Evolutionary conservation across 1,140 invertebrate species (phyloP), one percentile per base, ranked within the genome.

Genomic region (Platorchestia sp.): DNA sequence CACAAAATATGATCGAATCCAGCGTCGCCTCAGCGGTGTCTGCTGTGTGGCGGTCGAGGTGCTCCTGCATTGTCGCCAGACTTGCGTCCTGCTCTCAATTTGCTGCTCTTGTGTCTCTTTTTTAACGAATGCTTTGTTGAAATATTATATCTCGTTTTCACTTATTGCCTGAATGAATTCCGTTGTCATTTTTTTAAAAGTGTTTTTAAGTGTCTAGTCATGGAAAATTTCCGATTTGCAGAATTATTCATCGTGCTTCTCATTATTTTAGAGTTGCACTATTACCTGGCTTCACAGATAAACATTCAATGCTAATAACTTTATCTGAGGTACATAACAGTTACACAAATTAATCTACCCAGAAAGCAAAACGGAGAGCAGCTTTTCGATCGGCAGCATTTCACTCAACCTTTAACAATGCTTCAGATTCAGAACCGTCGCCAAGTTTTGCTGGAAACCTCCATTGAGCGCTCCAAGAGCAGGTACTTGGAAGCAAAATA

Each of bases 401-500:
- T 10, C 59, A 75, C 27, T 75, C 59, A 75, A 36, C 36, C n/a
- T 75, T 27, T 10, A 75, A 75, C 59, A 75, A 75, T 19, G 59
- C 59, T 36, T 14, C 59, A 75, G 1, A 75, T 75, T 75, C 59
- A 75, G 59, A 75, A 75, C 14, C 59, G 10, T 27, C 59, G 14
- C 59, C 59, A 75, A 75, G 1, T 75, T 75, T 75, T 51, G 47
- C 59, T 75, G 59, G 27, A 75, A 75, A 75, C 59, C 59, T 22
- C 36, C 59, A 75, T 75, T 75, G 59, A 75, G 59, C 36, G 59
- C 27, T 1, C 59, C 27, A 3, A 10, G 59, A 75, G 91, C 91
- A 93, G 91, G 91, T 47, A 93, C 91, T 93, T 47, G 43, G 10
- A 47, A 36, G 44, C 44, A 47, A 93, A 93, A 45, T 93, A 93